Base-by-base conservation (phyloP, 1,140 invertebrate species). In the Drosophila sp. region DNA sequence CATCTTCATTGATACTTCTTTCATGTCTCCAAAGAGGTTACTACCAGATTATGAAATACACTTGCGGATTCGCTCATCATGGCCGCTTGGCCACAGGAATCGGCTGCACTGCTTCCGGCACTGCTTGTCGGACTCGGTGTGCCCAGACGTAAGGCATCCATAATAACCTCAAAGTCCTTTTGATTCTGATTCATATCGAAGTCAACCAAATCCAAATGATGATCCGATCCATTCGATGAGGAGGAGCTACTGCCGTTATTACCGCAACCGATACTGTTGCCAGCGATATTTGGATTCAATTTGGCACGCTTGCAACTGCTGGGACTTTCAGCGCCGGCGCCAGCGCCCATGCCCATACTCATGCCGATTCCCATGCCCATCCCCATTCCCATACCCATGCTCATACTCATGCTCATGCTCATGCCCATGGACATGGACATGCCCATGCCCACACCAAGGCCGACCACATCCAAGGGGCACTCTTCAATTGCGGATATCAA, bases 21-120 rank as follows among this genome's bases (percentile, higher is more conserved):
- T 92, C 91, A 95, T 91, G 95, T 95, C 83, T 95, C 95, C 74
- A 96, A 90, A 3, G 95, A 95, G 3, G 95, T 94, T 32, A 92
- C 91, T 3, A 95, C 95, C 58, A 95, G 92, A 90, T 94, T 95
- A 85, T 95, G 95, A 89, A 95, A 95, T 60, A 94, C 93, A 66
- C 93, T 93, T 4, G 94, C 95, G 83, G 95, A 95, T 63, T 95
- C 94, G 74, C 95, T 95, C 82, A 95, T 94, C 92, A 95, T 95
- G 40, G 95, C 95, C 65, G 95, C 93, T 74, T 95, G 95, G 44
- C 95, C 95, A 78, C 95, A 94, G 70, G 80, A 93, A 91, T 89
- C 94, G 90, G 33, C 92, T 29, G 38, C 89, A 78, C 61, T 93
- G 91, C 54, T 93, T 54, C 33, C 92, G 29, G 38, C 89, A 76